Percentiles rank a stretch among this genome's conserved stretches.
phyloP scores from a whole-genome alignment of 2,797 vertebrate genomes.

The Sandelia bainsii region DNA sequence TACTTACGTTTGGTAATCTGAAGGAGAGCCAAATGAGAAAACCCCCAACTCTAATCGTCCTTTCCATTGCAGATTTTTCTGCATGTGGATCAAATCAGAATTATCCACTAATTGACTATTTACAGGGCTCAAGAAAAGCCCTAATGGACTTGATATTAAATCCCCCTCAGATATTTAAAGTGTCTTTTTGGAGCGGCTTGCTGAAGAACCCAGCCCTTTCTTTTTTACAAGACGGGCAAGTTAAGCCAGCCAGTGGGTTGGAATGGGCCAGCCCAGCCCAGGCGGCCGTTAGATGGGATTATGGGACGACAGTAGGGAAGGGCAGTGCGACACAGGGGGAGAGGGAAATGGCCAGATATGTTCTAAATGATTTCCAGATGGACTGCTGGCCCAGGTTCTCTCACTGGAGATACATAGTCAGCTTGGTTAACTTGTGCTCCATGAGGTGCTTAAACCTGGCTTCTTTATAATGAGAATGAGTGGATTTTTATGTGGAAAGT shows the following conservation, averaged over 20 bases:
- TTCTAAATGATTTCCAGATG: slow-evolving; percentile 94
- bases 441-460: slow-evolving; percentile 72
- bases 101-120: slow-evolving; percentile 99
- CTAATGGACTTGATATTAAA: slow-evolving; percentile 99
- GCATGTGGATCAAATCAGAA: slow-evolving; percentile 99
- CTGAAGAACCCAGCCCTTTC: slow-evolving; percentile 81
- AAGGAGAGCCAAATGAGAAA: slow-evolving; percentile 26
- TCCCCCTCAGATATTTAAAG: slow-evolving; percentile 94
- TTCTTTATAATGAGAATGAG: slow-evolving; percentile 84
- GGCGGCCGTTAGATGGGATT: slow-evolving; percentile 86
- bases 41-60: slow-evolving; percentile 32
- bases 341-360: slow-evolving; percentile 84
- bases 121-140: slow-evolving; percentile 93
- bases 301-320: slow-evolving; percentile 87
- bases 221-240: slow-evolving; percentile 96
- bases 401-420: slow-evolving; percentile 72
- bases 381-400: slow-evolving; percentile 74
- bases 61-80: slow-evolving; percentile 85
- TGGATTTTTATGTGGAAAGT: slow-evolving; percentile 86
- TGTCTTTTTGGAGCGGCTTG: slow-evolving; percentile 90
- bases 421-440: slow-evolving; percentile 68
- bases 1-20: slow-evolving; percentile 42
- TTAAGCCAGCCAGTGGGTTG: slow-evolving; percentile 88
- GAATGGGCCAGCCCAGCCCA: slow-evolving; percentile 82
- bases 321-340: slow-evolving; percentile 82